Base-by-base conservation (phyloP, 1,140 invertebrate genomes). In the Aphelenchoides besseyi region DNA sequence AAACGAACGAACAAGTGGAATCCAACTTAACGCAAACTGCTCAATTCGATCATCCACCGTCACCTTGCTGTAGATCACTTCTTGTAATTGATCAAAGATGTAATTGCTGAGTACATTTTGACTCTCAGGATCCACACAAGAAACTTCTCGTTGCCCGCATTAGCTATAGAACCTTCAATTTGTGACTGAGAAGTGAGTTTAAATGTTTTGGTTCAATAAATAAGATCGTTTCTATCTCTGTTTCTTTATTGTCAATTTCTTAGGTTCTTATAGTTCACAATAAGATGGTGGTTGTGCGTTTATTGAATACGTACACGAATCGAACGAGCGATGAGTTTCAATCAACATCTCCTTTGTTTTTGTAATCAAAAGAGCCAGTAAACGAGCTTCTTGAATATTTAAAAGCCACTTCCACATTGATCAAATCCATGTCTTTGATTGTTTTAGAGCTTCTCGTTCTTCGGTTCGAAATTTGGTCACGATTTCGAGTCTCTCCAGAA, bases 271-370 rank as follows among this genome's bases (percentile, higher is more conserved):
- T 97, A 81, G 89, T 91, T 69, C 90, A 90, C 81, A 92, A 94
- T 86, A 90, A 90, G 73, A 88, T 91, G 83, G 95, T 76, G 96
- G 96, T 76, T 99, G 98, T 87, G 96, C 95, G 61, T 98, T 98
- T 89, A 97, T 99, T 85, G 97, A 99, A 86, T 99, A 96, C 88
- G 95, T 97, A 87, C 93, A 97, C 87, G 95, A 98, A 87, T 87
- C 94, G 74, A 96, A 99, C 87, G 98, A 98, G 97, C 95, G 97
- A 87, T 93, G 94, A 97, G 89, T 94, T 94, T 80, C 72, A 59
- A 23, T 48, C 41, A 23, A 23, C 41, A 16, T 48, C 41, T 23
- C 41, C 41, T 12, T 48, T 48, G 12, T 48, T 48, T 48, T 48
- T 23, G 41, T 48, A n/a, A n/a, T n/a, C n/a, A n/a, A n/a, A n/a